phyloP scores from a whole-genome alignment of 2,113 vertebrate genomes.

The Trematomus loennbergii region DNA sequence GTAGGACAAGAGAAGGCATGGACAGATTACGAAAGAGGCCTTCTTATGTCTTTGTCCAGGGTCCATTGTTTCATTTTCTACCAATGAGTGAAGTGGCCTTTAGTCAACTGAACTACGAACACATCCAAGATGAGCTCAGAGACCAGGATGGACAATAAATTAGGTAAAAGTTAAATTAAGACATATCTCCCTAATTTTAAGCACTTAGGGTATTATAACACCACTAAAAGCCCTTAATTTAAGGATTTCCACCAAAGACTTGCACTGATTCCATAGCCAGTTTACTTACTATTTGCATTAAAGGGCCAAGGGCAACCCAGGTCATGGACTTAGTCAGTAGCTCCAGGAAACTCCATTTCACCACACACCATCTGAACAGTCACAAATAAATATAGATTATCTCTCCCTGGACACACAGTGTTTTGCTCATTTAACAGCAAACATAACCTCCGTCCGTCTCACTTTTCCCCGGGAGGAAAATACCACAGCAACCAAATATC shows the following conservation, averaged over 20 bases:
- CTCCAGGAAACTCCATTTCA: neutral
- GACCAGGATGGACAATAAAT: neutral
- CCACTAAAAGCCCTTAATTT: too few relatives aligned
- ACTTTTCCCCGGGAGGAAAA: neutral
- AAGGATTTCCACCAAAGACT: too few relatives aligned
- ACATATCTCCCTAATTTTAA: too few relatives aligned
- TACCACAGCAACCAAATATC: neutral
- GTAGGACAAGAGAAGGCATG: too few relatives aligned
- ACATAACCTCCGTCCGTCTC: constrained; percentile 11
- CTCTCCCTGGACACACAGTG: constrained; percentile 6
- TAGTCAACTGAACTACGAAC: neutral
- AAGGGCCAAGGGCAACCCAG: constrained; percentile 9
- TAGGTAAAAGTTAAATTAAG: neutral
- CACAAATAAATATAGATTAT: neutral
- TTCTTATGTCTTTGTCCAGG: too few relatives aligned
- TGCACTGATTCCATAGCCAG: neutral
- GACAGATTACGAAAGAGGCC: too few relatives aligned
- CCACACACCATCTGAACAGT: constrained; percentile 12
- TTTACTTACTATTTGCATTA: neutral
- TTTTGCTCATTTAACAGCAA: constrained; percentile 36
- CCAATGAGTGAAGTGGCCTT: neutral
- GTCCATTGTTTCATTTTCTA: too few relatives aligned
- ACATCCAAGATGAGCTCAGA: neutral
- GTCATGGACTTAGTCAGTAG: constrained; percentile 3
- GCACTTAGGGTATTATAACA: too few relatives aligned